These are phyloP conservation scores for Drosophila ambigua DNA, from an alignment of 1,140 invertebrate species.

Conservation along the genomic window DNA sequence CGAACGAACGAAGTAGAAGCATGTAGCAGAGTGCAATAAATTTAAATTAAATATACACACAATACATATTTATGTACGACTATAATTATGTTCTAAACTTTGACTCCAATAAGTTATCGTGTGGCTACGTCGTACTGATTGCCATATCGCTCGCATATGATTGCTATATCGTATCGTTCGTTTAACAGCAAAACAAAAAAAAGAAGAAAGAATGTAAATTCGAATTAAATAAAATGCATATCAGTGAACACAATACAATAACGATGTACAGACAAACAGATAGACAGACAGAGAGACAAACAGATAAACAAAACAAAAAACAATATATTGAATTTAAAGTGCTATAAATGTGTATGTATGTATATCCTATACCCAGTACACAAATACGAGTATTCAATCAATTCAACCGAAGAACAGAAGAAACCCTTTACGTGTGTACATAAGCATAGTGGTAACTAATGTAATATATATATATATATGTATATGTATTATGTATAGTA, in stretches of 20 bases:
- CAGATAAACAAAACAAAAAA: conserved; percentile 4
- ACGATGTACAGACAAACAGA: conserved; percentile 29
- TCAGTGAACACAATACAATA: conserved; percentile 69
- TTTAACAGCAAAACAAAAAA: conserved; percentile 7
- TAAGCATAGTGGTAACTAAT: conserved; percentile 64
- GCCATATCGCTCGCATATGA: conserved; percentile 11
- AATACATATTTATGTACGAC: conserved; percentile 23
- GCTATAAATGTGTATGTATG: conserved; percentile 26
- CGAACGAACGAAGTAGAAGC: no score
- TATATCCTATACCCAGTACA: conserved; percentile 32
- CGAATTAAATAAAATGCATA: conserved; percentile 73
- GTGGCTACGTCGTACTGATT: conserved; percentile 9
- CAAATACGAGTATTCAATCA: conserved; percentile 29
- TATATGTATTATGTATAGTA: conserved; percentile 65
- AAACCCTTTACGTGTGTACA: conserved; percentile 54
- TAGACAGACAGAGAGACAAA: conserved; percentile 20
- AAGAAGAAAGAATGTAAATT: conserved; percentile 34
- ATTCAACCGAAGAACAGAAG: conserved; percentile 21
- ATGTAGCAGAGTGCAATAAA: no score
- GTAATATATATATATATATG: conserved; percentile 50
- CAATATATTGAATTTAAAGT: conserved; percentile 16
- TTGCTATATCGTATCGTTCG: conserved; percentile 20
- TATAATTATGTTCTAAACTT: conserved; percentile 32
- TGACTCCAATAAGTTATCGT: conserved; percentile 27
- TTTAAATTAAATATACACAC: conserved; percentile 4